Evolutionary conservation across 1,140 invertebrate species (phyloP), one percentile per base, ranked within the genome.

Genomic region (Popillia japonica): DNA sequence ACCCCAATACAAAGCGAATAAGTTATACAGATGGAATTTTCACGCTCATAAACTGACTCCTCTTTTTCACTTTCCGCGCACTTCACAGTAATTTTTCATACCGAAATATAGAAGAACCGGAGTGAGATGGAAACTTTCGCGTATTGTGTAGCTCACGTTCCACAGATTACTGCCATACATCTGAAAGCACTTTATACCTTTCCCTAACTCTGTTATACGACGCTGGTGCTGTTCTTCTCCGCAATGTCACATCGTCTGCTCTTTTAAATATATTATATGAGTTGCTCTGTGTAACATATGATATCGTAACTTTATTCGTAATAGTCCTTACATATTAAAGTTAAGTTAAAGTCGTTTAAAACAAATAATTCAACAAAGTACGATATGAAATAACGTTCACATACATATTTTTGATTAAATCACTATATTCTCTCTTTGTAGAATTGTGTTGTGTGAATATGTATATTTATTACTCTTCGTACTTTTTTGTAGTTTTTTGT

Each of bases 161-260:
- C 7, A 59, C 55, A 76, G 55, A 76, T 48, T 61, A 76, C 42
- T 48, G 17, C 42, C 55, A 40, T 76, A 61, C 55, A 55, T 76
- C 55, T 76, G 75, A 76, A 48, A 61, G 42, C 75, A 76, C 75
- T 61, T 48, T 55, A 55, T 48, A 76, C 22, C 61, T 68, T 44
- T 22, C 75, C 75, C 40, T 74, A 74, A 74, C 72, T 77, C 76
- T 40, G 76, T 77, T 61, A 77, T 77, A 68, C 34, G 76, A 61
- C 27, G 27, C 72, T 74, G 27, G 22, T 68, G 61, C 61, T 68
- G 17, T 68, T 68, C 27, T 68, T 11, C 61, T 68, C 20, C 61
- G 27, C 20, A 22, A 68, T 68, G 61, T 68, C 22, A 68, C 61
- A 27, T 17, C 20, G 61, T 68, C 61, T 68, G 61, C 17, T 34